Conservation (phyloP, 1,140 invertebrate genomes). For the Dreissena polymorpha region DNA sequence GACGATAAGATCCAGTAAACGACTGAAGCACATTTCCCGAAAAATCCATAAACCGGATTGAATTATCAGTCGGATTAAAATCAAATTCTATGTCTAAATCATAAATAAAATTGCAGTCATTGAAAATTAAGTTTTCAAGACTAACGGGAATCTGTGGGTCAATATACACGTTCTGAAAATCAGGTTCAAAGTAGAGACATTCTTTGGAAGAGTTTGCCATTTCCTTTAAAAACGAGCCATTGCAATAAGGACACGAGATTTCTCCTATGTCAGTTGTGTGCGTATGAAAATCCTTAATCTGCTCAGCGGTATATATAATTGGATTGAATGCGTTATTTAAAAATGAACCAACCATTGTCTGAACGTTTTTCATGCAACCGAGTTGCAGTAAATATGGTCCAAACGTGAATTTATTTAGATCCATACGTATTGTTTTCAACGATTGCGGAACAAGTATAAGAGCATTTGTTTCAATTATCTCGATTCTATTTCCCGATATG, state of each 20-base stretch:
- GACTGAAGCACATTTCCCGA: background rate
- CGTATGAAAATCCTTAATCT: background rate
- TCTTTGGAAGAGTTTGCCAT: background rate
- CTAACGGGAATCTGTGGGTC: background rate
- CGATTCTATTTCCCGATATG: too few species aligned
- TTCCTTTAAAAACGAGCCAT: slow-evolving; percentile 5
- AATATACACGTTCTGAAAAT: too few species aligned
- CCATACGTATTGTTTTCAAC: background rate
- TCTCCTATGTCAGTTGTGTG: background rate
- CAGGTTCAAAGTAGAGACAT: background rate
- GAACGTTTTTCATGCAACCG: background rate
- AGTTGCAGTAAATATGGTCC: background rate
- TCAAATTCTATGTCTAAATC: background rate
- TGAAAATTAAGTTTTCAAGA: background rate
- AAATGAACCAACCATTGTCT: too few species aligned
- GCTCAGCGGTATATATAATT: background rate
- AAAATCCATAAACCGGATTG: background rate
- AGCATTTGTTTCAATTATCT: too few species aligned
- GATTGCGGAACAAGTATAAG: too few species aligned
- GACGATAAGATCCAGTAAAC: slow-evolving; percentile 1
- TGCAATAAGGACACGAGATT: background rate
- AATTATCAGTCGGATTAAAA: background rate
- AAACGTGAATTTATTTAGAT: background rate
- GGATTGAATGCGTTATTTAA: background rate
- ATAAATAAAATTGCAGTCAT: background rate